Conservation (phyloP, 2,797 vertebrate species). For the Novumbra hubbsi region DNA sequence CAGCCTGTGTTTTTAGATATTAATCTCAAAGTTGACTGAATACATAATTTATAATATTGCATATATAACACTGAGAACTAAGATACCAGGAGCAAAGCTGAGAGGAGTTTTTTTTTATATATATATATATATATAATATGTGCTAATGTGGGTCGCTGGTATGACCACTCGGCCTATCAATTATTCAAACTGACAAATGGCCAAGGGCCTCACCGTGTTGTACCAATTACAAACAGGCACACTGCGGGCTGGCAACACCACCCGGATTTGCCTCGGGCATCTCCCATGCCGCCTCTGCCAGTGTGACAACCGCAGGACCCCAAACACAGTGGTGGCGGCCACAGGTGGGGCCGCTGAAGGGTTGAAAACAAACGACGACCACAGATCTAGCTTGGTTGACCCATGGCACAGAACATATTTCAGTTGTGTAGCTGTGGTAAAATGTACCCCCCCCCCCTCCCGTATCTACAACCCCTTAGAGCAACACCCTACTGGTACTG, state of each 20-base stretch:
- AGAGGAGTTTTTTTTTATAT: background rate
- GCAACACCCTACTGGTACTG: constrained; percentile 43
- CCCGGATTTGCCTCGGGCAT: constrained; percentile 57
- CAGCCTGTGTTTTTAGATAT: constrained; percentile 59
- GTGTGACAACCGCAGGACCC: constrained; percentile 66
- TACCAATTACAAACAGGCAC: constrained; percentile 73
- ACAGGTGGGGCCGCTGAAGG: constrained; percentile 20
- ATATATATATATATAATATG: constrained; percentile 35
- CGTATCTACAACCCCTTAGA: background rate
- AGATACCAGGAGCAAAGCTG: constrained; percentile 11
- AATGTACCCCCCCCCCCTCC: background rate
- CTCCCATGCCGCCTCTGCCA: constrained; percentile 56
- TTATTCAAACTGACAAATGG: constrained; percentile 76
- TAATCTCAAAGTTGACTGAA: constrained; percentile 53
- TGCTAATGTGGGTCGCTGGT: constrained; percentile 44
- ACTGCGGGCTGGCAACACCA: constrained; percentile 69
- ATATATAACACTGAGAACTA: constrained; percentile 17
- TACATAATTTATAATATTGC: constrained; percentile 51
- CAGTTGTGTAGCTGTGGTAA: background rate
- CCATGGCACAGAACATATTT: background rate
- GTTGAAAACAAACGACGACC: constrained; percentile 59
- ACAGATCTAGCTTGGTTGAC: constrained; percentile 40
- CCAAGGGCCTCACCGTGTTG: constrained; percentile 66
- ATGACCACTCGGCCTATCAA: constrained; percentile 66
- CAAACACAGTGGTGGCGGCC: constrained; percentile 56